Percentiles rank a stretch among this genome's conserved stretches.
phyloP scores from a whole-genome alignment of 1,140 invertebrate species.

The Aphelenchoides fujianensis region DNA sequence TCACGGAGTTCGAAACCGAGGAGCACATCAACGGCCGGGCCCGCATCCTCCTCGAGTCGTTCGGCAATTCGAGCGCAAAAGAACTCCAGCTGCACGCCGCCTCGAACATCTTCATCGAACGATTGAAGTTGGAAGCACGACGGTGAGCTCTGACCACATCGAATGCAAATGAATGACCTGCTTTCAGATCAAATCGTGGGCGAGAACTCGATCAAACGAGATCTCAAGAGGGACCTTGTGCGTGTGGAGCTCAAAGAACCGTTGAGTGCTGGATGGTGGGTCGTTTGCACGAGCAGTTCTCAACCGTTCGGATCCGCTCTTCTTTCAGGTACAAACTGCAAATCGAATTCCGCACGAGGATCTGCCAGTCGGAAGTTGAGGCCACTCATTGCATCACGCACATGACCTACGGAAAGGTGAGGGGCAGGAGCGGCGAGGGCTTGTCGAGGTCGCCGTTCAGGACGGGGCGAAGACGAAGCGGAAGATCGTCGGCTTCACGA shows the following conservation, averaged over 20 bases:
- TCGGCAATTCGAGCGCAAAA: slow-evolving; percentile 55
- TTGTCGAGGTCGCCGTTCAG: slow-evolving; percentile 67
- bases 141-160: too few relatives aligned
- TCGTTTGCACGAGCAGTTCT: slow-evolving; percentile 12
- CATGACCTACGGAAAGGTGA: slow-evolving; percentile 15
- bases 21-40: slow-evolving; percentile 53
- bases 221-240: slow-evolving; percentile 47
- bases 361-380: slow-evolving; percentile 53
- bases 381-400: slow-evolving; percentile 45
- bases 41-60: slow-evolving; percentile 55
- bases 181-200: slow-evolving; percentile 36
- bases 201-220: slow-evolving; percentile 46
- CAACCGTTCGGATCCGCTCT: slow-evolving; percentile 24
- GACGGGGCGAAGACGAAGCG: slow-evolving; percentile 37
- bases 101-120: slow-evolving; percentile 56
- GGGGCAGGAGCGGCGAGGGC: slow-evolving; percentile 19
- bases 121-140: slow-evolving; percentile 35
- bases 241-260: slow-evolving; percentile 41
- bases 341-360: slow-evolving; percentile 56
- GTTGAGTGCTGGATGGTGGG: slow-evolving; percentile 28
- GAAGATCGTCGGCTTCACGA: slow-evolving; percentile 68
- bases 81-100: slow-evolving; percentile 58
- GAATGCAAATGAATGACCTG: slow-evolving; percentile 18
- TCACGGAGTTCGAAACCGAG: slow-evolving; percentile 50
- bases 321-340: slow-evolving; percentile 52